phyloP scores from a whole-genome alignment of 1,140 invertebrate genomes.

The Metopolophium dirhodum region DNA sequence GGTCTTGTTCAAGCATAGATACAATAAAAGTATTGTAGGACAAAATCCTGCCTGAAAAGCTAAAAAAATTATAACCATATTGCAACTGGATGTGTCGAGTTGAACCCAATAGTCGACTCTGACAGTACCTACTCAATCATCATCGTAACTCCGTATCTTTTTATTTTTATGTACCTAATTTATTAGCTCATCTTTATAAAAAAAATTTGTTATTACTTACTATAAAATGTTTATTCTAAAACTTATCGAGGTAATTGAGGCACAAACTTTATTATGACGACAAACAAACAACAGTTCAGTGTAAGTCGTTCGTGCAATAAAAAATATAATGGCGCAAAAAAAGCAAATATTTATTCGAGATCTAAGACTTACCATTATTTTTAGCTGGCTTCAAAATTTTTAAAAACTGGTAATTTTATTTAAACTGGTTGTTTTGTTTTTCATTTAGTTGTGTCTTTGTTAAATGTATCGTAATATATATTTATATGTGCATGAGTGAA shows the following conservation, averaged over 20 bases:
- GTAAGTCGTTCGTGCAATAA: neutral
- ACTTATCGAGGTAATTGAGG: neutral
- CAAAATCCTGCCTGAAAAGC: neutral
- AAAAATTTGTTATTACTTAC: neutral
- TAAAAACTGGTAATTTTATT: neutral
- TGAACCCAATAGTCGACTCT: neutral
- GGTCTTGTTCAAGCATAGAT: neutral
- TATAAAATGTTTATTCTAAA: conserved; percentile 4
- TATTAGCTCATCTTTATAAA: neutral
- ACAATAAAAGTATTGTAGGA: neutral
- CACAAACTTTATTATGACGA: neutral
- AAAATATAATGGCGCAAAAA: neutral
- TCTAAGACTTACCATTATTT: neutral
- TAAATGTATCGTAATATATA: neutral
- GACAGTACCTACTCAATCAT: neutral
- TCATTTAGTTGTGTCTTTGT: neutral
- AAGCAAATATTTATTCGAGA: neutral
- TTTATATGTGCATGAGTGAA: neutral
- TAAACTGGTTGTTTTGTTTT: neutral
- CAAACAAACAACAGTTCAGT: neutral
- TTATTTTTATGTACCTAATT: neutral
- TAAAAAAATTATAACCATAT: neutral
- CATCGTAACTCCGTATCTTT: neutral
- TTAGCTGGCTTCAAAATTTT: neutral
- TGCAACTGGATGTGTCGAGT: neutral